Evolutionary conservation across 1,140 invertebrate genomes (phyloP).

Genomic region (Condylostylus longicornis): DNA sequence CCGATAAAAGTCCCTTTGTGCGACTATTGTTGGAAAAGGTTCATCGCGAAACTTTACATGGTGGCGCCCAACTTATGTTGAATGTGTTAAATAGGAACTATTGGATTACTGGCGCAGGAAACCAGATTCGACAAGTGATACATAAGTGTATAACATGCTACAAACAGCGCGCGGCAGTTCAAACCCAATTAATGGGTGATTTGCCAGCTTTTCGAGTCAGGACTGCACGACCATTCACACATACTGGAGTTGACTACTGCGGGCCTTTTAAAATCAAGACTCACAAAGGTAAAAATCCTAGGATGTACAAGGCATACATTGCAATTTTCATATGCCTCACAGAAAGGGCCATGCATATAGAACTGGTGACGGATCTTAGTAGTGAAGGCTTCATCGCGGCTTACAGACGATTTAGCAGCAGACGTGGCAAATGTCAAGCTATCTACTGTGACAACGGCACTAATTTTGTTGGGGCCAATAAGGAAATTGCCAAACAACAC

Average conservation of each 20-base stretch:
- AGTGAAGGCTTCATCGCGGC: slow-evolving; percentile 27
- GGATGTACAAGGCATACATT: slow-evolving; percentile 23
- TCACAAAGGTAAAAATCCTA: slow-evolving; percentile 5
- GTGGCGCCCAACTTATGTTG: slow-evolving; percentile 11
- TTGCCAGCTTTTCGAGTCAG: slow-evolving; percentile 13
- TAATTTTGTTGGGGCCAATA: slow-evolving; percentile 14
- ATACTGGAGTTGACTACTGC: slow-evolving; percentile 19
- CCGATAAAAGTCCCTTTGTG: slow-evolving; percentile 1
- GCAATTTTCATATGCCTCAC: slow-evolving; percentile 27
- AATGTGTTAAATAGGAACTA: slow-evolving; percentile 6
- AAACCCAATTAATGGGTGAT: slow-evolving; percentile 9
- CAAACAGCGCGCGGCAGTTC: neutral
- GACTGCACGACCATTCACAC: slow-evolving; percentile 16
- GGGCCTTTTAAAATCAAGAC: slow-evolving; percentile 15
- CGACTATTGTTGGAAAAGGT: slow-evolving; percentile 5
- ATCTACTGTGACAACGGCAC: slow-evolving; percentile 17
- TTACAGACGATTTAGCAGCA: slow-evolving; percentile 22
- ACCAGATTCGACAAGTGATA: slow-evolving; percentile 6
- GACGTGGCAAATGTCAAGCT: slow-evolving; percentile 11
- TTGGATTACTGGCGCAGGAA: slow-evolving; percentile 14
- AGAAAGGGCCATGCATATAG: slow-evolving; percentile 23
- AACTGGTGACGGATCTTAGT: slow-evolving; percentile 17
- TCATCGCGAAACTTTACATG: slow-evolving; percentile 8
- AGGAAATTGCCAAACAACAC: neutral
- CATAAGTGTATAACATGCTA: slow-evolving; percentile 1